These are phyloP conservation scores for Podotricha telesiphe DNA, from an alignment of 2,888 invertebrate genomes.

Conservation along the genomic window DNA sequence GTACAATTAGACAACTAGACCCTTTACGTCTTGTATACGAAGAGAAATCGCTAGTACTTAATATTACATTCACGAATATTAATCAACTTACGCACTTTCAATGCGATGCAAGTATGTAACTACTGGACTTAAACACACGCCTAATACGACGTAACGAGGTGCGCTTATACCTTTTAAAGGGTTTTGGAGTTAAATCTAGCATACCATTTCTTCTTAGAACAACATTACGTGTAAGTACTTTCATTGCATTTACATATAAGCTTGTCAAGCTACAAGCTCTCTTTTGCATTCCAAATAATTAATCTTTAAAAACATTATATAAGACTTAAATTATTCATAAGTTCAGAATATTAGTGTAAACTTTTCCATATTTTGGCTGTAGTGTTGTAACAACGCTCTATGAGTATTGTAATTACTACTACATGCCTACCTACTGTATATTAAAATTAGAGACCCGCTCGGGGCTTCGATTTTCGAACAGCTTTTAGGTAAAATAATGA, in stretches of 20 bases:
- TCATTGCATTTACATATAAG: conserved; percentile 34
- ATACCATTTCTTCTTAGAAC: conserved; percentile 32
- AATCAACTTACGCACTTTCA: conserved; percentile 47
- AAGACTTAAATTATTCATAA: background rate
- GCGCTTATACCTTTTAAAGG: conserved; percentile 29
- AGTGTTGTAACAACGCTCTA: too few relatives aligned
- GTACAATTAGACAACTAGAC: conserved; percentile 36
- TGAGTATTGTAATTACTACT: too few relatives aligned
- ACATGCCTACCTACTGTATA: too few relatives aligned
- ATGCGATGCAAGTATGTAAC: conserved; percentile 32
- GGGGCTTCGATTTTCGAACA: too few relatives aligned
- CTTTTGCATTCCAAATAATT: background rate
- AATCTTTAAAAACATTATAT: conserved; percentile 1
- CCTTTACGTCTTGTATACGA: conserved; percentile 45
- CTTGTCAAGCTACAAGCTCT: conserved; percentile 19
- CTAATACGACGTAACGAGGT: conserved; percentile 32
- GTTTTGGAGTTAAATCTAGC: conserved; percentile 27
- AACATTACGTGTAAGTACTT: conserved; percentile 27
- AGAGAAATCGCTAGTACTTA: conserved; percentile 48
- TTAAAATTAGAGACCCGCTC: too few relatives aligned
- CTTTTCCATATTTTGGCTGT: too few relatives aligned
- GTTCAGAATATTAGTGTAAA: too few relatives aligned
- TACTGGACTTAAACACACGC: conserved; percentile 27
- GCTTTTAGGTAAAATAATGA: too few relatives aligned
- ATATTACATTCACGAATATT: conserved; percentile 49